These are phyloP conservation scores for Rhyacophila brunnea DNA, from an alignment of 1,140 invertebrate genomes.

Conservation along the genomic window DNA sequence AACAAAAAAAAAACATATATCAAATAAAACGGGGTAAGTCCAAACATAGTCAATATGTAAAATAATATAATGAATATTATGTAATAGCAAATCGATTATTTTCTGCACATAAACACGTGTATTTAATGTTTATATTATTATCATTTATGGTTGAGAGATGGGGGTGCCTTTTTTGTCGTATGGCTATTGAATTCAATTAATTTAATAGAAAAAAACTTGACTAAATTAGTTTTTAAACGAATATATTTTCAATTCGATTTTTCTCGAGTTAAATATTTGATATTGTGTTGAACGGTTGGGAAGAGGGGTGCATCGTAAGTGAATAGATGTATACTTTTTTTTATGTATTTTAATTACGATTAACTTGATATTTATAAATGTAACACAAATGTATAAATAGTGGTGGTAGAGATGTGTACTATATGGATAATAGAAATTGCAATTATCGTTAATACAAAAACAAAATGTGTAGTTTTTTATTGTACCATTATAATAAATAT, in stretches of 20 bases:
- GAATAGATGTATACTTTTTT: conserved; percentile 18
- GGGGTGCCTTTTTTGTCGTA: not conserved
- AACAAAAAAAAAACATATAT: no score
- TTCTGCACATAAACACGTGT: no score
- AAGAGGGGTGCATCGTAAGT: not conserved
- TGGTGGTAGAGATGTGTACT: conserved; percentile 18
- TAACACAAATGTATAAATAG: conserved; percentile 19
- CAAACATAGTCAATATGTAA: no score
- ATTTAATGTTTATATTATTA: no score
- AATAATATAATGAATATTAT: no score
- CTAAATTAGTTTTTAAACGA: not conserved
- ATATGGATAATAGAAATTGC: conserved; percentile 25
- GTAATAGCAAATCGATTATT: no score
- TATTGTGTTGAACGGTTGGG: not conserved
- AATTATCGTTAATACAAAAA: conserved; percentile 25
- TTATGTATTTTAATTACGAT: conserved; percentile 2
- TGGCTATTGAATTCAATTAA: not conserved
- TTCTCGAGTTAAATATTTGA: not conserved
- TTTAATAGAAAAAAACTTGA: not conserved
- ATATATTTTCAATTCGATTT: not conserved
- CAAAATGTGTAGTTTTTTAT: conserved; percentile 33
- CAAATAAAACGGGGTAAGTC: no score
- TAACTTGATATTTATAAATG: not conserved
- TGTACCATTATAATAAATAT: conserved; percentile 28
- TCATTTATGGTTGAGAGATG: no score